A percentile compares a stretch with the other conserved stretches of the same genome.
Conservation (phyloP, 2,113 vertebrate genomes). For the Spermophilus dauricus region DNA sequence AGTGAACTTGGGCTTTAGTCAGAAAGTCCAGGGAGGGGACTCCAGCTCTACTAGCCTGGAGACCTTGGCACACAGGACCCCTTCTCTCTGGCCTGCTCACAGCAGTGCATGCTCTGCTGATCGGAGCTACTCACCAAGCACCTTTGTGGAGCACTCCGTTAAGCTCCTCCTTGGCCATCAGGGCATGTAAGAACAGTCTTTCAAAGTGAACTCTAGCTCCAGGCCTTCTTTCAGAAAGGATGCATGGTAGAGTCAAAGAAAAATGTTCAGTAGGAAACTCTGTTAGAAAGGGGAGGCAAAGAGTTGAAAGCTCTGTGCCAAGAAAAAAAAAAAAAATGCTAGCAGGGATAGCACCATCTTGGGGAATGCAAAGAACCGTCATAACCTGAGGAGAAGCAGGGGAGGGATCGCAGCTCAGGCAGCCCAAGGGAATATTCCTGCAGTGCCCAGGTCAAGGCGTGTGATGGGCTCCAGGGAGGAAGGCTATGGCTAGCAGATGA, state of each 20-base stretch:
- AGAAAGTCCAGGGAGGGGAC: not conserved
- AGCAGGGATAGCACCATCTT: no score
- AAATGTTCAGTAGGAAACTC: not conserved
- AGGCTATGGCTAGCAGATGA: not conserved
- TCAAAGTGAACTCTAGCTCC: no score
- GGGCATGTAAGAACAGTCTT: not conserved
- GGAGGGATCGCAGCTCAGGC: no score
- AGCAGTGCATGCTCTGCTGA: accelerated
- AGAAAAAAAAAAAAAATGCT: not conserved
- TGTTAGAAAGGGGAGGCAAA: not conserved
- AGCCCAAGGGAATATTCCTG: not conserved
- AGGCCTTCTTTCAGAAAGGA: not conserved
- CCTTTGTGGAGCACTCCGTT: not conserved
- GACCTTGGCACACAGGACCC: not conserved
- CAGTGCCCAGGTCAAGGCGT: not conserved
- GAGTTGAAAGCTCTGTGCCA: not conserved
- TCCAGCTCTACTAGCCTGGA: not conserved
- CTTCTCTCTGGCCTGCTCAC: not conserved
- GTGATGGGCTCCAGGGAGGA: accelerated
- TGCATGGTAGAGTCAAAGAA: not conserved
- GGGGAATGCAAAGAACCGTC: not conserved
- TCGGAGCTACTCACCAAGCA: not conserved
- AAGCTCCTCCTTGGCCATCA: no score
- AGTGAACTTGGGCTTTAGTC: not conserved
- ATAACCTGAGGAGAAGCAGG: not conserved